Conservation (phyloP, 1,140 invertebrate species). For the Mycetomoellerius zeteki region DNA sequence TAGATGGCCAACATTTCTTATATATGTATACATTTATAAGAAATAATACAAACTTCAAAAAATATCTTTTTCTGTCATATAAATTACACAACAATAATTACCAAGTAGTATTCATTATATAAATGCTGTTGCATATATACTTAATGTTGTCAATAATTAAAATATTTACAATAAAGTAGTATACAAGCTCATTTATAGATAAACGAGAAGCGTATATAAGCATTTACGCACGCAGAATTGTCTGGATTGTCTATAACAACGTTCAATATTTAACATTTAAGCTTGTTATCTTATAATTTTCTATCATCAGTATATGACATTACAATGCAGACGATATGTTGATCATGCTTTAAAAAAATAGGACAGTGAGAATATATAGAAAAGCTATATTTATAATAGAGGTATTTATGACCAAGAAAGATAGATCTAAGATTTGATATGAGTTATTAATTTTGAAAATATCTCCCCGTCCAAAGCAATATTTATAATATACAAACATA, state of each 20-base stretch:
- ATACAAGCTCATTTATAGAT: conserved; percentile 65
- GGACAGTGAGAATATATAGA: neutral
- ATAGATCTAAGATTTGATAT: neutral
- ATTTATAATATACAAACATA: conserved; percentile 1
- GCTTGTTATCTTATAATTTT: conserved; percentile 31
- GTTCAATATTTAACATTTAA: conserved; percentile 36
- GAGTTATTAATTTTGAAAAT: conserved; percentile 19
- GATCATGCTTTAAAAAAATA: conserved; percentile 52
- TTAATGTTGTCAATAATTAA: conserved; percentile 55
- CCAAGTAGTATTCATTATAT: conserved; percentile 42
- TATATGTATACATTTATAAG: neutral
- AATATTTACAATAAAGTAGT: conserved; percentile 53
- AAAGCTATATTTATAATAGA: conserved; percentile 16
- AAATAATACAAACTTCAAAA: conserved; percentile 37
- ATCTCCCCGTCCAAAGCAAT: neutral
- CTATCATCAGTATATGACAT: conserved; percentile 19
- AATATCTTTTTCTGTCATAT: conserved; percentile 9
- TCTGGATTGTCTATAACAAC: conserved; percentile 9
- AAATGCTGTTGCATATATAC: conserved; percentile 69
- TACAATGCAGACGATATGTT: conserved; percentile 28
- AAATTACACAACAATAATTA: conserved; percentile 48
- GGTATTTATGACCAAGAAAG: neutral
- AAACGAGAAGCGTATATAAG: conserved; percentile 69
- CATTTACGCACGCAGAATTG: conserved; percentile 65
- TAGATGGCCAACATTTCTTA: neutral